Percentiles rank a stretch among this genome's conserved stretches.
Evolutionary conservation across 2,797 vertebrate genomes (phyloP).

Genomic region (Argentina silus): DNA sequence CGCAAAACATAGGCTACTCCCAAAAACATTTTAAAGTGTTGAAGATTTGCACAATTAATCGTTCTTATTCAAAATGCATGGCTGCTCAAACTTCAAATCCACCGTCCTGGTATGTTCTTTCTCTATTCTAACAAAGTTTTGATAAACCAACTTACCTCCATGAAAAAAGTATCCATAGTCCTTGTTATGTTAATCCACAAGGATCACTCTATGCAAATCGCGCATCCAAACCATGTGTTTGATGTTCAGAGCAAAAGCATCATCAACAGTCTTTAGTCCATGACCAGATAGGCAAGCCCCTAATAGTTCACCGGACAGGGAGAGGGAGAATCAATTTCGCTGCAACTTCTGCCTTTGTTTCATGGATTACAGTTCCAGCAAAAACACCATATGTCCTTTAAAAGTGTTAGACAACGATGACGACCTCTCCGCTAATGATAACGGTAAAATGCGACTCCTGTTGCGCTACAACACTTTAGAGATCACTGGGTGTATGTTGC

Average conservation of each 20-base stretch:
- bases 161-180: slow-evolving; percentile 86
- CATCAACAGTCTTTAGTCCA: slow-evolving; percentile 40
- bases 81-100: too few species aligned
- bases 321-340: slow-evolving; percentile 31
- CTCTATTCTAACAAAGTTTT: not conserved
- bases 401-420: slow-evolving; percentile 12
- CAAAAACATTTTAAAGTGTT: too few species aligned
- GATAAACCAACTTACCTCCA: slow-evolving; percentile 77
- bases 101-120: not conserved
- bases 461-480: not conserved
- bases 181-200: slow-evolving; percentile 57
- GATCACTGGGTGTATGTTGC: slow-evolving; percentile 11
- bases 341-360: slow-evolving; percentile 76
- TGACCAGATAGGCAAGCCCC: slow-evolving; percentile 25
- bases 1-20: too few species aligned
- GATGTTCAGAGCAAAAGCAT: slow-evolving; percentile 32
- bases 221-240: slow-evolving; percentile 60
- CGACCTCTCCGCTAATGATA: not conserved
- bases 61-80: too few species aligned
- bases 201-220: slow-evolving; percentile 48
- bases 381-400: slow-evolving; percentile 26
- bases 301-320: slow-evolving; percentile 23
- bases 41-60: too few species aligned
- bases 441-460: slow-evolving; percentile 2
- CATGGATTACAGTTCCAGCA: slow-evolving; percentile 53